phyloP scores from a whole-genome alignment of 2,888 invertebrate species.

The Leptinotarsa juncta region DNA sequence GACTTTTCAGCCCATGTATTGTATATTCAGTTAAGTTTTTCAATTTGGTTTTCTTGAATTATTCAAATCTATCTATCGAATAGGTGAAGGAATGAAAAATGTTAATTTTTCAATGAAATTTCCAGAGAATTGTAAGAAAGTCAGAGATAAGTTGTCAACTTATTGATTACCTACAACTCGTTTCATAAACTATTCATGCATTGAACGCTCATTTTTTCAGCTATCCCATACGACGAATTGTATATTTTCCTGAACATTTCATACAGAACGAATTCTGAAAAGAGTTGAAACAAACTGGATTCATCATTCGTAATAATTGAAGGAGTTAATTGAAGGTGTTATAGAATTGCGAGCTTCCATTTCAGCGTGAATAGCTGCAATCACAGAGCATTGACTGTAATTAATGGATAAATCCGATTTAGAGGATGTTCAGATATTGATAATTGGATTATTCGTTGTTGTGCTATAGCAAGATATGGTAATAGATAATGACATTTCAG shows the following conservation, averaged over 20 bases:
- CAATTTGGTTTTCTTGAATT: too few species aligned
- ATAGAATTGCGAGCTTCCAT: background rate
- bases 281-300: slow-evolving; percentile 6
- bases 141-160: too few species aligned
- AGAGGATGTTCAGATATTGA: slow-evolving; percentile 10
- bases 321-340: slow-evolving; percentile 9
- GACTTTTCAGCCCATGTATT: too few species aligned
- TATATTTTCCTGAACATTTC: background rate
- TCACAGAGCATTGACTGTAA: slow-evolving; percentile 35
- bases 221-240: background rate
- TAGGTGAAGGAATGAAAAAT: too few species aligned
- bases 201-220: background rate
- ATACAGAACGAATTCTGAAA: background rate
- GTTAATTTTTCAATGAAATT: too few species aligned
- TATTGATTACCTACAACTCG: too few species aligned
- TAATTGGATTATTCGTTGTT: slow-evolving; percentile 6
- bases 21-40: too few species aligned
- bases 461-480: background rate
- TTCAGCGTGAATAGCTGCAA: slow-evolving; percentile 34
- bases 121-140: too few species aligned
- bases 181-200: too few species aligned
- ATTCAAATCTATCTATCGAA: too few species aligned
- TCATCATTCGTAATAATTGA: slow-evolving; percentile 9
- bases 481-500: background rate
- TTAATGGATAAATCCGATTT: slow-evolving; percentile 38